phyloP scores from a whole-genome alignment of 2,113 vertebrate species.

The Fulica atra region DNA sequence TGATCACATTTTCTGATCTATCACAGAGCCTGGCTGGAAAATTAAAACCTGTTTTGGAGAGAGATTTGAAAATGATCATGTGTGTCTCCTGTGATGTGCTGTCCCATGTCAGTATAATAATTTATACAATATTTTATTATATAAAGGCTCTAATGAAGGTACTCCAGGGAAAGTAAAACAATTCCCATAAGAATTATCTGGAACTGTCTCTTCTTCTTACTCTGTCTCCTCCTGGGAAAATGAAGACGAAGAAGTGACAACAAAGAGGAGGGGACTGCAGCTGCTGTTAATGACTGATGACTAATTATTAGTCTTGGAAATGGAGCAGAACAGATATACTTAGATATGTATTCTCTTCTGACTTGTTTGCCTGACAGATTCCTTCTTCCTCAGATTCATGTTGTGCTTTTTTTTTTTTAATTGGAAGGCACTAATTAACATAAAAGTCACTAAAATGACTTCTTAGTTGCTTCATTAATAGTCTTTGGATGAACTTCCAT shows the following conservation, averaged over 20 bases:
- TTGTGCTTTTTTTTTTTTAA: background rate
- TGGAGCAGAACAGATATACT: background rate
- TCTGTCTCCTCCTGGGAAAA: background rate
- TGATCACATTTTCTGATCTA: background rate
- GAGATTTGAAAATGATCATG: background rate
- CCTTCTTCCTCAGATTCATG: background rate
- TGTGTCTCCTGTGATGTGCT: background rate
- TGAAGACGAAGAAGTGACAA: background rate
- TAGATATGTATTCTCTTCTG: background rate
- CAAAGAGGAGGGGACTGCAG: background rate
- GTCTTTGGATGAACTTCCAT: background rate
- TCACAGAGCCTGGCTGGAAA: background rate
- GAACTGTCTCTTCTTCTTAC: background rate
- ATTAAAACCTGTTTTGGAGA: background rate
- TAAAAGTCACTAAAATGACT: background rate
- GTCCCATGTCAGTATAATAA: background rate
- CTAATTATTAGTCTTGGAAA: constrained; percentile 19
- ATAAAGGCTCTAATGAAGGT: background rate
- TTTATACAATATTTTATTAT: background rate
- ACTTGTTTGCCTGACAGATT: background rate
- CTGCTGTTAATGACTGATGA: constrained; percentile 4
- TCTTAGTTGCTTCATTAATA: background rate
- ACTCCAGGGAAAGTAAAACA: background rate
- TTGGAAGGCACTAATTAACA: background rate
- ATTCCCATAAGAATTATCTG: background rate